Evolutionary conservation across 2,797 vertebrate species (phyloP), one percentile per base, ranked within the genome.

Genomic region (Spatula versicolor): DNA sequence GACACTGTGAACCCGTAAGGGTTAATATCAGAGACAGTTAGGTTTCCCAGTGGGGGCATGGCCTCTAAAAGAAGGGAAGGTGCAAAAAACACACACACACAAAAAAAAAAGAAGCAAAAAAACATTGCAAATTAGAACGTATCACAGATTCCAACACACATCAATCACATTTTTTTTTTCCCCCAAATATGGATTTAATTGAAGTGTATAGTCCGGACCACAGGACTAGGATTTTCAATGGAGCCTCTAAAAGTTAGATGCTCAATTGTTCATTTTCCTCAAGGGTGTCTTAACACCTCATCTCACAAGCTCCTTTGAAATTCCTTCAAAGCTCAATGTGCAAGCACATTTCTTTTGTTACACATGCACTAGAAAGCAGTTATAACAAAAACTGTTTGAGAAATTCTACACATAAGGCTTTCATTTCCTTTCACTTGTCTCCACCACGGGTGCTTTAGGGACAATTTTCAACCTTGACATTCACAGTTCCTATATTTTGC

Each of bases 31-130:
- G 98, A 99, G 98, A 99, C 97, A 93, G 98, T 99, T 98, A 99
- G 97, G 98, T 99, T 99, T 98, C 99, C 99, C 99, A 99, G 98
- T 98, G 98, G 98, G 95, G 99, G 99, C 96, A 99, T 98, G 93
- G 98, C 97, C 97, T 99, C 99, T 99, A 98, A 96, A 97, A 98
- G 97, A 97, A 97, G 97, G 97, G 97, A 97, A 95, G 95, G 91
- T 72, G 86, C 83, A 95, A 92, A 95, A 90, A 96, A 96, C 67
- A 95, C 66, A 94, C 60, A 94, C 59, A 83, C 71, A 59, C 23
- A 67, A 6, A 86, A 46, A 86, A 76, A 60, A n/a, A 62, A 52
- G 60, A 4, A 25, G 92, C 94, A 96, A 97, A 93, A 95, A 96
- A 97, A 96, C 22, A 97, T 92, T 72, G 88, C 60, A 94, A 91